A percentile compares a stretch with the other conserved stretches of the same genome.
These are phyloP conservation scores for Thunnus maccoyii DNA, from an alignment of 2,113 vertebrate species.

Conservation along the genomic window DNA sequence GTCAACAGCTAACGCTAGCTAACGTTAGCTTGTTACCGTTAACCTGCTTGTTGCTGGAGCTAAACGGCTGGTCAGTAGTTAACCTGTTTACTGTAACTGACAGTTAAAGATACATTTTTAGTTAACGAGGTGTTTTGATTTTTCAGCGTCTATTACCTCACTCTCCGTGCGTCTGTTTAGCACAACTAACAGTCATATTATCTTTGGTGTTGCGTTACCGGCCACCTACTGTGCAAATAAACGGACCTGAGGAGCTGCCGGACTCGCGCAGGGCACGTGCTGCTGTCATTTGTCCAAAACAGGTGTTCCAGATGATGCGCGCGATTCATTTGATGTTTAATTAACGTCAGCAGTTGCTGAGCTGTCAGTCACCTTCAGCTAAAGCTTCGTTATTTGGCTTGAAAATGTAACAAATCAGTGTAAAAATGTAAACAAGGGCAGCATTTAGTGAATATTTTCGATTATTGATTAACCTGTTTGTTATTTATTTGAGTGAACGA, in stretches of 20 bases:
- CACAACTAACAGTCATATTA: background rate
- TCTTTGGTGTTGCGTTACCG: conserved; percentile 11
- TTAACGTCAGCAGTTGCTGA: background rate
- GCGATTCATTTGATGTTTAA: conserved; percentile 12
- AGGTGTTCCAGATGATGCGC: conserved; percentile 66
- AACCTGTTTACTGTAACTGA: background rate
- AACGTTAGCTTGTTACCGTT: conserved; percentile 47
- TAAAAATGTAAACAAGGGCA: background rate
- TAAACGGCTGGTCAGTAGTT: conserved; percentile 5
- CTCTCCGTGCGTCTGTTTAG: background rate
- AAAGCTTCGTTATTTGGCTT: background rate
- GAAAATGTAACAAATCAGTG: background rate
- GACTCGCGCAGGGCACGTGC: conserved; percentile 49
- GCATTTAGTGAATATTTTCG: too few species aligned
- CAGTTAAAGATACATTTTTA: background rate
- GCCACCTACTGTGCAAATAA: conserved; percentile 47
- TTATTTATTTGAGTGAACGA: too few species aligned
- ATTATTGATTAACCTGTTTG: background rate
- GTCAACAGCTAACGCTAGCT: conserved; percentile 72
- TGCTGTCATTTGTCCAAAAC: conserved; percentile 58
- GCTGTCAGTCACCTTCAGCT: conserved; percentile 12
- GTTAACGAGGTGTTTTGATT: background rate
- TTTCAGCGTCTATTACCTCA: background rate
- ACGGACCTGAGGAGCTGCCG: conserved; percentile 37
- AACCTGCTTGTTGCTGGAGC: conserved; percentile 42